Base-by-base conservation (phyloP, 1,140 invertebrate genomes). In the Colletes gigas region DNA sequence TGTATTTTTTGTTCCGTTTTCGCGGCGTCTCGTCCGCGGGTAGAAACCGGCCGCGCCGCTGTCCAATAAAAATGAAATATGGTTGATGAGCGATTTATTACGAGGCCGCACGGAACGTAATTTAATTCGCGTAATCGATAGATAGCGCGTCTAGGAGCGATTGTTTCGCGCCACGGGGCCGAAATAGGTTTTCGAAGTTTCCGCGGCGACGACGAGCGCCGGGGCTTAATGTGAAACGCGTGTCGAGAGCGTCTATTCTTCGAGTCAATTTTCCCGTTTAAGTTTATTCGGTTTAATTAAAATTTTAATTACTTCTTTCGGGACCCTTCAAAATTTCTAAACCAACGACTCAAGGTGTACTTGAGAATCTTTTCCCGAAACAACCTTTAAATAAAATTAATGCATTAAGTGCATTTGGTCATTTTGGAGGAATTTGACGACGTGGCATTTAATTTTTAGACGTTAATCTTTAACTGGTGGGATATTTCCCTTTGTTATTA, bases 31-130 rank as follows among this genome's bases (percentile, higher is more conserved):
- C 17, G 54, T 60, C 21, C 21, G 21, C 57, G 39, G 19, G 30
- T 30, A 12, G 17, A 47, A 47, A 17, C 74, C 50, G 17, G 50
- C 17, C 12, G 14, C 68, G 15, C 15, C 30, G n/a, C 17, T 71
- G 68, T 72, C 68, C 76, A 78, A 78, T 78, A 78, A 78, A 78
- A 78, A 78, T 78, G 76, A 78, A 71, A 78, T 71, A 78, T 17
- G 47, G 47, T 41, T 63, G 68, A 78, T 62, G 57, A 78, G 15
- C 68, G 68, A 78, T 78, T 78, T 78, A 78, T 78, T 41, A 60
- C 67, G n/a, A 15, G n/a, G 68, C n/a, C 21, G 47, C 30, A 19
- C 41, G 47, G 59, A 41, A 54, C 68, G 68, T 72, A 71, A 78
- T 78, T 78, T 78, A 72, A 78, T 71, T 78, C 68, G 30, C 44